Percentiles rank a stretch among this genome's conserved stretches.
phyloP scores from a whole-genome alignment of 2,797 vertebrate genomes.

The Hypotaenidia okinawae region DNA sequence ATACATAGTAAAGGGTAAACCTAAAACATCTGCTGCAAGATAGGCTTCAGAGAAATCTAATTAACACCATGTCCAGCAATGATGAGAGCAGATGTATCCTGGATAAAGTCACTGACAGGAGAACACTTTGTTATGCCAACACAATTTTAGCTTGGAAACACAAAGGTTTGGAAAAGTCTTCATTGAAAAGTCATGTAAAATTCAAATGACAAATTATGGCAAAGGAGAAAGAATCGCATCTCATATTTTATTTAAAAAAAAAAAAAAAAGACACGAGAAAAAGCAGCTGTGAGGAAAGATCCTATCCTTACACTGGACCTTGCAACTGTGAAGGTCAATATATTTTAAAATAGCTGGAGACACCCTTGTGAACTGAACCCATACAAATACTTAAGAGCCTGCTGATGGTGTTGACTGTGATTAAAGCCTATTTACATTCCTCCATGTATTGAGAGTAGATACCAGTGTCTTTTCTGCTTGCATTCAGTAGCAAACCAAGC shows the following conservation, averaged over 20 bases:
- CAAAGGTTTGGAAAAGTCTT: background rate
- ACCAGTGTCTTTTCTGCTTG: background rate
- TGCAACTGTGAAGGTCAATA: background rate
- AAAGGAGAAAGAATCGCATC: background rate
- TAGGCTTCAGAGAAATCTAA: constrained; percentile 47
- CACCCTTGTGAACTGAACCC: background rate
- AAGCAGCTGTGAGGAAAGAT: background rate
- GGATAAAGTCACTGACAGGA: constrained; percentile 14
- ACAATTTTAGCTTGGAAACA: background rate
- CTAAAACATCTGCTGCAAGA: constrained; percentile 53
- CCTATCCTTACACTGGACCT: background rate
- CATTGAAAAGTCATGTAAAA: background rate
- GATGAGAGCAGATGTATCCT: constrained; percentile 3
- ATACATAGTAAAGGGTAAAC: background rate
- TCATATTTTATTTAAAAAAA: background rate
- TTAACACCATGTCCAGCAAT: constrained; percentile 39
- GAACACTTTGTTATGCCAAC: constrained; percentile 22
- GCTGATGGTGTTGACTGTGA: background rate
- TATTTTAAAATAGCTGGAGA: background rate
- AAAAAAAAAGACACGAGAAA: background rate
- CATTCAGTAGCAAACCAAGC: background rate
- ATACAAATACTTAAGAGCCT: fast-evolving
- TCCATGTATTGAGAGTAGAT: background rate
- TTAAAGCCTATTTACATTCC: background rate
- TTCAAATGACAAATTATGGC: background rate